Conservation (phyloP, 1,140 invertebrate genomes). For the Drosophila repleta region DNA sequence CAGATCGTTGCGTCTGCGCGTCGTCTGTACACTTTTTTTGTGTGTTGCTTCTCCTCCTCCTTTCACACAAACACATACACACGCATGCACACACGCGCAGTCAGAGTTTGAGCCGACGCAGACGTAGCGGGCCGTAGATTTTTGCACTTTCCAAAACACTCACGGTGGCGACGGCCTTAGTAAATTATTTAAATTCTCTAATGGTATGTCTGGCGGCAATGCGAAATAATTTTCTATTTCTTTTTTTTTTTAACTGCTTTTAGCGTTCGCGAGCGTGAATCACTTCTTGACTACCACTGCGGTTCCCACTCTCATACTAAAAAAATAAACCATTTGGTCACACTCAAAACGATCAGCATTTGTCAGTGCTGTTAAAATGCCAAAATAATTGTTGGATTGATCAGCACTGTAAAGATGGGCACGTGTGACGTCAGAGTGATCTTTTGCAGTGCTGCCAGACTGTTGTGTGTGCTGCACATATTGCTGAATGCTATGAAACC, state of each 20-base stretch:
- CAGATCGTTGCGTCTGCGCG: slow-evolving; percentile 76
- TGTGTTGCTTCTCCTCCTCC: slow-evolving; percentile 49
- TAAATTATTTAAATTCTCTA: slow-evolving; percentile 33
- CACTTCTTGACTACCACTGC: slow-evolving; percentile 46
- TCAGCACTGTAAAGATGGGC: not conserved
- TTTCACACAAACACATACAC: slow-evolving; percentile 56
- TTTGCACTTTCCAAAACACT: slow-evolving; percentile 30
- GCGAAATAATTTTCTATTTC: slow-evolving; percentile 41
- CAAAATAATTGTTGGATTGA: not conserved
- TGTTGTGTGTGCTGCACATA: not conserved
- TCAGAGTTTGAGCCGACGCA: slow-evolving; percentile 35
- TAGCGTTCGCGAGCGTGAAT: slow-evolving; percentile 39
- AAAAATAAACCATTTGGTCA: slow-evolving; percentile 17
- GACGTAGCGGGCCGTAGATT: slow-evolving; percentile 20
- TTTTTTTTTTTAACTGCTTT: slow-evolving; percentile 32
- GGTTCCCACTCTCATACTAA: slow-evolving; percentile 25
- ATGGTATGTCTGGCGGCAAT: slow-evolving; percentile 41
- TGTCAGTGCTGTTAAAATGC: slow-evolving; percentile 15
- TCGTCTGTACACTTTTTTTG: slow-evolving; percentile 77
- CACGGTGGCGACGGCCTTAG: slow-evolving; percentile 17
- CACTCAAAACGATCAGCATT: slow-evolving; percentile 25
- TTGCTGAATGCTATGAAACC: slow-evolving; percentile 1
- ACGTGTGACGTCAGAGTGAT: not conserved
- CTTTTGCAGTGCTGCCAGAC: slow-evolving; percentile 7
- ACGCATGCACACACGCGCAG: slow-evolving; percentile 48